Evolutionary conservation across 2,888 invertebrate genomes (phyloP).

Genomic region (Aphodius sticticus): DNA sequence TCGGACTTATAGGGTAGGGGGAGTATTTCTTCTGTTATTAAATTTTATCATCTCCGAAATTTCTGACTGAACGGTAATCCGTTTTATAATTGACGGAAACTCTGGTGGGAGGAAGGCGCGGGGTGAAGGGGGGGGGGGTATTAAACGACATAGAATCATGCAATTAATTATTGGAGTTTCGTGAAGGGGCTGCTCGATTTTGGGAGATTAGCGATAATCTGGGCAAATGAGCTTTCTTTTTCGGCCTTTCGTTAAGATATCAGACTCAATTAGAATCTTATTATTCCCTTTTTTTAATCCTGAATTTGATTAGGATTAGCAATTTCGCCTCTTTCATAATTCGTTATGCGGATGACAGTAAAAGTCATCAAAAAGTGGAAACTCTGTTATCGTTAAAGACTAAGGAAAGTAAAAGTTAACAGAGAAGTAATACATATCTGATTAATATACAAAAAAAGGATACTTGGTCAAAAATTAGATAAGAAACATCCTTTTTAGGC

Average conservation of each 20-base stretch:
- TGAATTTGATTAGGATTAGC: neutral
- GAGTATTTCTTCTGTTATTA: neutral
- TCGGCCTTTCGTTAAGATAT: neutral
- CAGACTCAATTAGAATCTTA: neutral
- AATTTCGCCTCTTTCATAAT: neutral
- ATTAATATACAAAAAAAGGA: too few relatives aligned
- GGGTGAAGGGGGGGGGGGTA: neutral
- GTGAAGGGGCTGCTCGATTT: neutral
- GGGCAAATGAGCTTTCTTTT: neutral
- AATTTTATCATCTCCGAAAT: neutral
- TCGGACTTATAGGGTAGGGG: neutral
- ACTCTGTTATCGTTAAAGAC: neutral
- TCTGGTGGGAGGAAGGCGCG: neutral
- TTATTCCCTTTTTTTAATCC: neutral
- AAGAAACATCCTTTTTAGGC: too few relatives aligned
- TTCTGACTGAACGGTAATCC: constrained; percentile 4
- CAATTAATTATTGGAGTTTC: neutral
- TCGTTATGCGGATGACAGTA: neutral
- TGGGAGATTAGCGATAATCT: neutral
- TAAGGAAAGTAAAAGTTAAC: neutral
- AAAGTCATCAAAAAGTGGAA: neutral
- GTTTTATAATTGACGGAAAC: neutral
- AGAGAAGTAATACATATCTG: too few relatives aligned
- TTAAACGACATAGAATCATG: neutral
- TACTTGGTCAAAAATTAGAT: too few relatives aligned